Evolutionary conservation across 2,888 invertebrate genomes (phyloP).

Genomic region (Cephus pulcher): DNA sequence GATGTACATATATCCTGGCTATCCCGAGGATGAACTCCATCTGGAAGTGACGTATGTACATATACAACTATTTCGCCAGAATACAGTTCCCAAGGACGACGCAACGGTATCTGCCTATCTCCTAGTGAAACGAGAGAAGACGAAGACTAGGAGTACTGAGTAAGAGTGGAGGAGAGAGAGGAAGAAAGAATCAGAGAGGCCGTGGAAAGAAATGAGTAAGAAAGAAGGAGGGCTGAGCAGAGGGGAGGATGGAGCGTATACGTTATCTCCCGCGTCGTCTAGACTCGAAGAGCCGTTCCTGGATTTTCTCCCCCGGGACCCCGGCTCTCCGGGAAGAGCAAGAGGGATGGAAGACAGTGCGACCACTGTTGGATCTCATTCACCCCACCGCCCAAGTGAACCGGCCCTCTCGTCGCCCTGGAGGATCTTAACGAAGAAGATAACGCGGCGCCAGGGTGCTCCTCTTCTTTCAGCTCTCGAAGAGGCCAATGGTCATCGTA

Average conservation of each 20-base stretch:
- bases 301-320: constrained; percentile 51
- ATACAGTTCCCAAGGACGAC: background rate
- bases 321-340: constrained; percentile 27
- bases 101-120: constrained; percentile 2
- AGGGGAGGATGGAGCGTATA: background rate
- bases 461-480: constrained; percentile 28
- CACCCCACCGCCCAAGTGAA: constrained; percentile 13
- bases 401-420: constrained; percentile 26
- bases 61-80: background rate
- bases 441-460: constrained; percentile 61
- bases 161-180: background rate
- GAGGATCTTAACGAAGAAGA: constrained; percentile 62
- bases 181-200: background rate
- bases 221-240: constrained; percentile 8
- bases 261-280: constrained; percentile 49
- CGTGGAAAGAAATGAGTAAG: background rate
- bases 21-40: background rate
- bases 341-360: constrained; percentile 46
- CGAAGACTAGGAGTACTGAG: background rate
- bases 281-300: constrained; percentile 51
- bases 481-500: constrained; percentile 57
- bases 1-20: background rate
- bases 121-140: constrained; percentile 18
- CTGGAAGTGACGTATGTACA: background rate
- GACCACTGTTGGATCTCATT: constrained; percentile 53